phyloP scores from a whole-genome alignment of 2,888 invertebrate species.

The Suillia variegata region DNA sequence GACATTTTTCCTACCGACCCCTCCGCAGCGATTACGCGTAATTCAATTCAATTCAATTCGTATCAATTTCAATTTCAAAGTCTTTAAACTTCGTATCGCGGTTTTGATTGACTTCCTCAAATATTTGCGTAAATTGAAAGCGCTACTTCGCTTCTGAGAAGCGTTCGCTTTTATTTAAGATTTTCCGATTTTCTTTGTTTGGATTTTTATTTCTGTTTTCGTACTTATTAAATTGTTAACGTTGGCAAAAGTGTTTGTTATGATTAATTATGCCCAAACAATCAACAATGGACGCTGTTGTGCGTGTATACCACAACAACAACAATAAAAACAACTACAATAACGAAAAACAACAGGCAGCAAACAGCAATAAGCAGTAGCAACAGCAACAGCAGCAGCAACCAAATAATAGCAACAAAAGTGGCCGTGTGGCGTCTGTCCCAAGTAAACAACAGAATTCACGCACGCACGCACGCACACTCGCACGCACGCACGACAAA shows the following conservation, averaged over 20 bases:
- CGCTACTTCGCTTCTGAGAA: not conserved
- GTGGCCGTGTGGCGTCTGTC: not conserved
- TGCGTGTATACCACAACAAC: not conserved
- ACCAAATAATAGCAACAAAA: not conserved
- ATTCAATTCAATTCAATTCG: no score
- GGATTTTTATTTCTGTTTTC: not conserved
- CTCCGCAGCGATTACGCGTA: no score
- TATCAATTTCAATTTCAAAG: no score
- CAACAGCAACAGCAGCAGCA: not conserved
- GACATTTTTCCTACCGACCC: no score
- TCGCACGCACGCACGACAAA: not conserved
- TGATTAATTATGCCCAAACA: slow-evolving; percentile 1
- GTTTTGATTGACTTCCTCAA: not conserved
- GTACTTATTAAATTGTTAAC: slow-evolving; percentile 2
- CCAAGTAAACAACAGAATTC: not conserved
- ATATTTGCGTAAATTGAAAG: not conserved
- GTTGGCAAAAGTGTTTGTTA: slow-evolving; percentile 1
- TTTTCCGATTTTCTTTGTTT: not conserved
- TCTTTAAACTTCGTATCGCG: no score
- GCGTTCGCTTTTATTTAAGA: not conserved
- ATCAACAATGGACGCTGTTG: not conserved
- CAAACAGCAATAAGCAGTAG: no score
- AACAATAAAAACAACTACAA: no score
- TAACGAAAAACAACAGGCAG: no score
- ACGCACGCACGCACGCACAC: not conserved